Percentiles rank a stretch among this genome's conserved stretches.
phyloP scores from a whole-genome alignment of 64 coral and sea anemone species.

The Dendronephthya gigantea region DNA sequence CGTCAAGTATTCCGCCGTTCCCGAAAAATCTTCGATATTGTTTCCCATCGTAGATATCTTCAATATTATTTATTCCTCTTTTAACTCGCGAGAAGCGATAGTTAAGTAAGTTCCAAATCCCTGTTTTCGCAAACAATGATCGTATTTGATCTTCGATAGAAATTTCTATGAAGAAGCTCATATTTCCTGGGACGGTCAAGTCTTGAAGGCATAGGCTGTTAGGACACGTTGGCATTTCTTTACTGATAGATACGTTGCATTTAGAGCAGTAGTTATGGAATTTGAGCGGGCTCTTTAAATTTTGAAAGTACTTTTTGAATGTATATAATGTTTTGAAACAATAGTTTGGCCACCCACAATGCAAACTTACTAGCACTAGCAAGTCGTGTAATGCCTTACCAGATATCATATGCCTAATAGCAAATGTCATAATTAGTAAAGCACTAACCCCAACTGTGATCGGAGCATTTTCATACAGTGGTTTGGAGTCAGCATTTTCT shows the following conservation, averaged over 20 bases:
- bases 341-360: slow-evolving; percentile 4
- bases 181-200: neutral
- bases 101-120: neutral
- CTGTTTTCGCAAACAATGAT: neutral
- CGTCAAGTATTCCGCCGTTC: slow-evolving; percentile 26
- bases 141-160: neutral
- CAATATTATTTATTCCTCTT: slow-evolving; percentile 26
- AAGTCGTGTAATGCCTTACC: slow-evolving; percentile 21
- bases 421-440: slow-evolving; percentile 21
- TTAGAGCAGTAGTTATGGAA: slow-evolving; percentile 3
- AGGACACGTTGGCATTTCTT: neutral
- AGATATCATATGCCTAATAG: neutral
- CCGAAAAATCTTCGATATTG: slow-evolving; percentile 39
- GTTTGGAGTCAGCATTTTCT: neutral
- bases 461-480: neutral
- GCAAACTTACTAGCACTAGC: neutral
- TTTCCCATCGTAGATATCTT: slow-evolving; percentile 65
- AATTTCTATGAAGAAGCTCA: neutral
- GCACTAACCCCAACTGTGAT: slow-evolving; percentile 16
- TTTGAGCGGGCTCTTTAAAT: neutral
- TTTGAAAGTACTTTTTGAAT: neutral
- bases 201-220: neutral
- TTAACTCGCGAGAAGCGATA: slow-evolving; percentile 20
- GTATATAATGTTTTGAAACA: neutral
- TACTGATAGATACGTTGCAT: neutral